Base-by-base conservation (phyloP, 35 echinoderm and acorn worm genomes). In the Lytechinus variegatus region DNA sequence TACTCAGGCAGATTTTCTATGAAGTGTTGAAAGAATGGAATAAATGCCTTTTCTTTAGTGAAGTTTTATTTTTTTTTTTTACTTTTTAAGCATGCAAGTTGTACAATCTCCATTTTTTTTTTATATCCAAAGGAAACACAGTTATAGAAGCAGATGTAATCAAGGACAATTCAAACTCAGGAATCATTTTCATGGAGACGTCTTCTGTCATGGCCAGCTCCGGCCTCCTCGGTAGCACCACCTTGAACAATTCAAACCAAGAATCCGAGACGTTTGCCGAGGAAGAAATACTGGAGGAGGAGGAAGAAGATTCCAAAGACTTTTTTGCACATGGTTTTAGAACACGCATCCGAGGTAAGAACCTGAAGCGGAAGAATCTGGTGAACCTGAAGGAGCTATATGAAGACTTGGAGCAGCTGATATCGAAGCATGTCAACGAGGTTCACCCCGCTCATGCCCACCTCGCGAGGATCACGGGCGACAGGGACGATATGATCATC, bases 331-430 rank as follows among this genome's bases (percentile, higher is more conserved):
- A 93, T 57, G 92, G 92, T 27, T 57, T 27, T 16, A 93, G 53
- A 24, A 93, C 52, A 10, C 92, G 92, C 10, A 57, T 93, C 10
- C 92, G 28, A 7, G 92, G 92, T 9, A 4, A 4, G 10, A 93
- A 93, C 11, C 28, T 19, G 10, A 93, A 93, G 54, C 28, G 92
- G 27, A 57, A 56, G 53, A 93, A 57, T n/a, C 55, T 54, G 3
- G 92, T 93, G 13, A 93, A 93, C n/a, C 92, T 93, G 53, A 93
- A 93, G 92, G 92, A 93, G 28, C 55, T 93, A 4, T 93, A 93
- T 9, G 92, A 93, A 57, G 92, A 93, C 52, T 24, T 93, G 2
- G 92, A 93, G 54, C 52, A 55, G 92, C 54, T 93, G 21, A 57
- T 93, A 55, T 93, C 92, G 5, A 93, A 93, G 54, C 92, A 93